A percentile compares a stretch with the other conserved stretches of the same genome.
Conservation (phyloP, 2,113 vertebrate genomes). For the Megaceryle maxima region DNA sequence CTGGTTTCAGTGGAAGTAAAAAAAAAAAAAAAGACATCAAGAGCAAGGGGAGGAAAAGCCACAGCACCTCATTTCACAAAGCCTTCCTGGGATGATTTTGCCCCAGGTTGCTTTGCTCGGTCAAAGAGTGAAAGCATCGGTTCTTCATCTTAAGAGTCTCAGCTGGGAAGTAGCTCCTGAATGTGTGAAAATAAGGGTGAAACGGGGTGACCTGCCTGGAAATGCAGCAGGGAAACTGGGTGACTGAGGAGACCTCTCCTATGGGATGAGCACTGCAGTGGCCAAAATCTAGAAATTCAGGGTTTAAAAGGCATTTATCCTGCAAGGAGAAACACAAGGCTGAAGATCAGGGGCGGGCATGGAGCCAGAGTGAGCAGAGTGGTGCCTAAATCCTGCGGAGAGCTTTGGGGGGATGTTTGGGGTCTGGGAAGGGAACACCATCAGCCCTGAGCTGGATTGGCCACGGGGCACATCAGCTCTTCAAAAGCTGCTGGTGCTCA, state of each 20-base stretch:
- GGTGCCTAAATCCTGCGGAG: neutral
- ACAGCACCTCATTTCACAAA: fast-evolving
- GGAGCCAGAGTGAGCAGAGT: neutral
- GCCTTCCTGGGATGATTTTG: neutral
- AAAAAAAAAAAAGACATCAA: neutral
- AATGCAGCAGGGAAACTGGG: fast-evolving
- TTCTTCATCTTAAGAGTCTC: neutral
- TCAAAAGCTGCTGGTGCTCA: neutral
- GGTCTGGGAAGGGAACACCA: neutral
- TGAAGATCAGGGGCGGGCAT: neutral
- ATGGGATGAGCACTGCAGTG: fast-evolving
- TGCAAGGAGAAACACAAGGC: neutral
- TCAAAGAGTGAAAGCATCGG: neutral
- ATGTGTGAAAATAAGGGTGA: neutral
- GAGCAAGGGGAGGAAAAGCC: neutral
- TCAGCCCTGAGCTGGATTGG: neutral
- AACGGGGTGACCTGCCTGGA: neutral
- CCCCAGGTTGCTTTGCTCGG: neutral
- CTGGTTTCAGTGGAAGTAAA: neutral
- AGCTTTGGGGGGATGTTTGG: fast-evolving
- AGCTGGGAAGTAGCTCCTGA: neutral
- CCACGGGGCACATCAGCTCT: neutral
- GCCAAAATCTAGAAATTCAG: neutral
- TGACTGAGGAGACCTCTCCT: fast-evolving
- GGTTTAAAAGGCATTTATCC: neutral